Percentiles rank a stretch among this genome's conserved stretches.
phyloP scores from a whole-genome alignment of 2,888 invertebrate species.

The Nematopogon swammerdamellus region DNA sequence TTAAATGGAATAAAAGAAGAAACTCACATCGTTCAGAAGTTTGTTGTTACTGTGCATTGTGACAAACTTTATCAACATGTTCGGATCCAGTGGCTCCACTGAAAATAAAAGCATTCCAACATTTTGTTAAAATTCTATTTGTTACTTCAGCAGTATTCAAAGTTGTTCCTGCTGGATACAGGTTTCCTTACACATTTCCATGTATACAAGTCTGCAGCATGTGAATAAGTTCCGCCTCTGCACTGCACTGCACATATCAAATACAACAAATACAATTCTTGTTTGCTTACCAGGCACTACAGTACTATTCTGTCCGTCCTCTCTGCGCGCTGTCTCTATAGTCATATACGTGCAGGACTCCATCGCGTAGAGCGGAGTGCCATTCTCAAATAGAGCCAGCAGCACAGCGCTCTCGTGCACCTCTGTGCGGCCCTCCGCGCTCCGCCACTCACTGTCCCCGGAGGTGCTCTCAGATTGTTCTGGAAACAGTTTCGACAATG shows the following conservation, averaged over 20 bases:
- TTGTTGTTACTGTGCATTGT: slow-evolving; percentile 40
- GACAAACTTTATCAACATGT: slow-evolving; percentile 32
- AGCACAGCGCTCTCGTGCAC: neutral
- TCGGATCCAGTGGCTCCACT: slow-evolving; percentile 42
- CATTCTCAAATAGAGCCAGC: neutral
- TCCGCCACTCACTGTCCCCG: neutral
- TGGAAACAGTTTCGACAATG: neutral
- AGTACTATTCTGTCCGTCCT: neutral
- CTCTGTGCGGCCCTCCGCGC: neutral
- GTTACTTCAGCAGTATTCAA: too few species aligned
- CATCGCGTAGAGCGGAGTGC: neutral
- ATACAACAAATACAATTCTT: too few species aligned
- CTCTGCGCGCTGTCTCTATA: neutral
- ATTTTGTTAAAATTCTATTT: too few species aligned
- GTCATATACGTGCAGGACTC: neutral
- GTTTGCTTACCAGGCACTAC: neutral
- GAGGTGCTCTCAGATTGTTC: neutral
- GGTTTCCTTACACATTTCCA: too few species aligned
- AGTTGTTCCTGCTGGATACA: neutral
- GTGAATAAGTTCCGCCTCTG: too few species aligned
- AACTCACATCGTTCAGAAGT: slow-evolving; percentile 40
- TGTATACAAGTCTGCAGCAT: too few species aligned
- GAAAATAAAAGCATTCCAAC: slow-evolving; percentile 14
- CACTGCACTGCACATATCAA: too few species aligned
- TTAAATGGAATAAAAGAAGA: neutral